These are phyloP conservation scores for Sicus ferrugineus DNA, from an alignment of 2,888 invertebrate genomes.

Conservation along the genomic window DNA sequence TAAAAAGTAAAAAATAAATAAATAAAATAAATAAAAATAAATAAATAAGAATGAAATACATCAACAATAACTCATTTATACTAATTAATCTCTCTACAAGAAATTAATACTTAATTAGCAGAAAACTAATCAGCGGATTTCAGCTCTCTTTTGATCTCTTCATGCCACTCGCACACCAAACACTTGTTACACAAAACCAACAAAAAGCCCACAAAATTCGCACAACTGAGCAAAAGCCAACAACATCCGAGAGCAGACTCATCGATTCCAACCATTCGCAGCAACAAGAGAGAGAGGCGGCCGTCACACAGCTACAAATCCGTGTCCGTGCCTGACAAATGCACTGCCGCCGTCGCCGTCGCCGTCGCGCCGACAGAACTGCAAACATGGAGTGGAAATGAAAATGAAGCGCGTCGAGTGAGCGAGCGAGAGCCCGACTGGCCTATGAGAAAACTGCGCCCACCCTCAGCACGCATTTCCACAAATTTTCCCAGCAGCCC, in stretches of 20 bases:
- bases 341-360: conserved; percentile 27
- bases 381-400: conserved; percentile 44
- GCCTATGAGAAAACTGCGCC: conserved; percentile 60
- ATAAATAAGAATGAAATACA: background rate
- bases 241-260: background rate
- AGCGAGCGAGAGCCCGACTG: conserved; percentile 35
- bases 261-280: background rate
- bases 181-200: background rate
- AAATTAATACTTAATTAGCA: background rate
- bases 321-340: conserved; percentile 29
- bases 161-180: too few species aligned
- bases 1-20: background rate
- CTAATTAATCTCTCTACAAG: background rate
- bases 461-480: conserved; percentile 60
- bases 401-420: conserved; percentile 25
- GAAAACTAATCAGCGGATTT: background rate
- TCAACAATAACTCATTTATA: background rate
- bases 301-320: conserved; percentile 38
- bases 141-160: background rate
- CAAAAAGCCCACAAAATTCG: background rate
- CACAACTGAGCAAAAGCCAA: background rate
- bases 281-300: background rate
- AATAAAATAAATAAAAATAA: background rate
- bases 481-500: conserved; percentile 33
- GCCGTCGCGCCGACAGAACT: conserved; percentile 35